Conservation (phyloP, 30 jellyfish, hydroid and myxozoan species). For the Hydra vulgaris region DNA sequence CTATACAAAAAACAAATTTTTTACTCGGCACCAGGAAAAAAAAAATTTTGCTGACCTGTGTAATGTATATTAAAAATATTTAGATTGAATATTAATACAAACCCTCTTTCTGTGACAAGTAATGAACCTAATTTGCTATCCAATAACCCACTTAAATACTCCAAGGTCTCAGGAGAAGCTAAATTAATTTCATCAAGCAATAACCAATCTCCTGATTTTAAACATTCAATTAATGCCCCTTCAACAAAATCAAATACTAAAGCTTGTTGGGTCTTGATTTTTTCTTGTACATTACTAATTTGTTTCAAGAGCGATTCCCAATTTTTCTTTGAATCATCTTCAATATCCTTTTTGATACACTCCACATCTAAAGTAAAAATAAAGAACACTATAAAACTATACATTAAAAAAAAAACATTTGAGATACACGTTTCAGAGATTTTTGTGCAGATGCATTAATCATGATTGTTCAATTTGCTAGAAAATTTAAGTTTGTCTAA, state of each 20-base stretch:
- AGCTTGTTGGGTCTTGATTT: slow-evolving; percentile 39
- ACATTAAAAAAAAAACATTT: no score
- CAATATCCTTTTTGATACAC: slow-evolving; percentile 22
- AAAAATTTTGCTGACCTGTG: no score
- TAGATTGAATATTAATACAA: no score
- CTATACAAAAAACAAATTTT: background rate
- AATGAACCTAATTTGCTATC: slow-evolving; percentile 86
- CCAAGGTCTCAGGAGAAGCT: slow-evolving; percentile 92
- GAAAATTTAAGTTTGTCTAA: no score
- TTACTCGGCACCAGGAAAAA: no score
- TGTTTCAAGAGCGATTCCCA: slow-evolving; percentile 41
- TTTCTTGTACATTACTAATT: slow-evolving; percentile 34
- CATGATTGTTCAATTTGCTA: no score
- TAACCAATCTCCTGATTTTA: slow-evolving; percentile 88
- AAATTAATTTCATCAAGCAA: slow-evolving; percentile 87
- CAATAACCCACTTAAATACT: slow-evolving; percentile 64
- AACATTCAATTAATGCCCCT: slow-evolving; percentile 68
- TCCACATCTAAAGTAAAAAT: slow-evolving; percentile 20
- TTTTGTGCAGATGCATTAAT: no score
- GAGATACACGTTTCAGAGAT: no score
- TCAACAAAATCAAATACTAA: slow-evolving; percentile 70
- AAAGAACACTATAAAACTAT: no score
- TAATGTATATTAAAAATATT: no score
- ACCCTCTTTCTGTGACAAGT: slow-evolving; percentile 94
- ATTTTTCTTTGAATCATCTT: background rate